Conservation (phyloP, 2,888 invertebrate species). For the Papilio gigon region DNA sequence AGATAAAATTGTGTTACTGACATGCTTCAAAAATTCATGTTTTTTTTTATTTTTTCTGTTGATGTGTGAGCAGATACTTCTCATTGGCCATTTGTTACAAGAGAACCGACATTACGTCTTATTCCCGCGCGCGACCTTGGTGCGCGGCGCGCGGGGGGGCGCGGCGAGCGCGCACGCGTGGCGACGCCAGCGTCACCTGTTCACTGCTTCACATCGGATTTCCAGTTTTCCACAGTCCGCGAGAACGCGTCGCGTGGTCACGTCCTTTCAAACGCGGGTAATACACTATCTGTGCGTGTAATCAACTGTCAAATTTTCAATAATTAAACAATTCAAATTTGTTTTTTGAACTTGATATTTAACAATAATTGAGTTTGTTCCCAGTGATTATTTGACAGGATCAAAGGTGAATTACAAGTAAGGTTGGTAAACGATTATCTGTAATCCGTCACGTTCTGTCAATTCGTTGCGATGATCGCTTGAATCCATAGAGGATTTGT, state of each 20-base stretch:
- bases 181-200: slow-evolving; percentile 51
- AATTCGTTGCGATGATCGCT: slow-evolving; percentile 65
- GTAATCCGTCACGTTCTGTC: slow-evolving; percentile 70
- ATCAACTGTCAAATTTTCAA: slow-evolving; percentile 33
- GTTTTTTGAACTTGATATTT: slow-evolving; percentile 35
- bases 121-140: slow-evolving; percentile 69
- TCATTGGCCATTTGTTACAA: slow-evolving; percentile 24
- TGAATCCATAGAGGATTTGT: slow-evolving; percentile 60
- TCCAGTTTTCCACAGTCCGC: slow-evolving; percentile 64
- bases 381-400: not conserved
- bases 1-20: too few species aligned
- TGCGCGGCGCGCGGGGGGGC: slow-evolving; percentile 49
- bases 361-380: slow-evolving; percentile 5
- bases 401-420: slow-evolving; percentile 34
- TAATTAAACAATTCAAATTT: slow-evolving; percentile 9
- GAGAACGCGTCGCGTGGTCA: slow-evolving; percentile 56
- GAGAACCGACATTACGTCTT: slow-evolving; percentile 33
- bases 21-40: not conserved
- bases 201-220: slow-evolving; percentile 52
- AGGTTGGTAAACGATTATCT: slow-evolving; percentile 67
- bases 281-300: slow-evolving; percentile 28
- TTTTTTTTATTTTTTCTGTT: too few species aligned
- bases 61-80: slow-evolving; percentile 13
- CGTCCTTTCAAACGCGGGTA: slow-evolving; percentile 40
- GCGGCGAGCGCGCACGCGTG: slow-evolving; percentile 49